These are phyloP conservation scores for Telenomus remus DNA, from an alignment of 1,140 invertebrate genomes.

Conservation along the genomic window DNA sequence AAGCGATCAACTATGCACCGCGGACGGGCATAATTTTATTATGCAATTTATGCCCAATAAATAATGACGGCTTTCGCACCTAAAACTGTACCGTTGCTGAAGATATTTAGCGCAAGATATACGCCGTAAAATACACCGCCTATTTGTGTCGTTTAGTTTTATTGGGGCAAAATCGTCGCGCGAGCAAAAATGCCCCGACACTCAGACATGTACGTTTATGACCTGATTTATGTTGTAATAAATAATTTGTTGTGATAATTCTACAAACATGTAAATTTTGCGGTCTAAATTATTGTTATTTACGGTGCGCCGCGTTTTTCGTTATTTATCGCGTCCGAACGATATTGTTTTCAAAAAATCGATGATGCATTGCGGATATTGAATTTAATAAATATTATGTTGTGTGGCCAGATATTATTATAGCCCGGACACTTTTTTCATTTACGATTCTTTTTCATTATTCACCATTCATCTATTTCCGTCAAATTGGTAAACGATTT, in stretches of 20 bases:
- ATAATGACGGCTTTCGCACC: constrained; percentile 53
- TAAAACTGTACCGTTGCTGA: constrained; percentile 44
- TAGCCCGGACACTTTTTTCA: not conserved
- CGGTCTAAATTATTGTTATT: constrained; percentile 50
- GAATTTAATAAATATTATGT: constrained; percentile 34
- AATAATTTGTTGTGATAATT: constrained; percentile 54
- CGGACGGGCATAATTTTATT: constrained; percentile 54
- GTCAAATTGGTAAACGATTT: too few relatives aligned
- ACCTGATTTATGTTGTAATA: constrained; percentile 53
- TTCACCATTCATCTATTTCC: not conserved
- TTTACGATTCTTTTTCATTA: constrained; percentile 3
- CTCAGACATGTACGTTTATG: constrained; percentile 39
- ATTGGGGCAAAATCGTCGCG: constrained; percentile 47
- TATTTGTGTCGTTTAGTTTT: constrained; percentile 53
- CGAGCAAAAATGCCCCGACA: constrained; percentile 41
- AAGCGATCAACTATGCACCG: constrained; percentile 54
- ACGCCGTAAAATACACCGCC: constrained; percentile 42
- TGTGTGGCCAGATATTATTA: constrained; percentile 25
- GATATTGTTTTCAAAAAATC: constrained; percentile 27
- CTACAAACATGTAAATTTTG: constrained; percentile 47
- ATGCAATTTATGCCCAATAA: constrained; percentile 56
- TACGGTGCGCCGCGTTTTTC: constrained; percentile 32
- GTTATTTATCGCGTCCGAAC: constrained; percentile 30
- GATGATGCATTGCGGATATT: constrained; percentile 29
- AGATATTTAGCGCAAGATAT: constrained; percentile 50